Evolutionary conservation across 2,113 vertebrate genomes (phyloP), one percentile per base, ranked within the genome.

Genomic region (Pteronura brasiliensis): DNA sequence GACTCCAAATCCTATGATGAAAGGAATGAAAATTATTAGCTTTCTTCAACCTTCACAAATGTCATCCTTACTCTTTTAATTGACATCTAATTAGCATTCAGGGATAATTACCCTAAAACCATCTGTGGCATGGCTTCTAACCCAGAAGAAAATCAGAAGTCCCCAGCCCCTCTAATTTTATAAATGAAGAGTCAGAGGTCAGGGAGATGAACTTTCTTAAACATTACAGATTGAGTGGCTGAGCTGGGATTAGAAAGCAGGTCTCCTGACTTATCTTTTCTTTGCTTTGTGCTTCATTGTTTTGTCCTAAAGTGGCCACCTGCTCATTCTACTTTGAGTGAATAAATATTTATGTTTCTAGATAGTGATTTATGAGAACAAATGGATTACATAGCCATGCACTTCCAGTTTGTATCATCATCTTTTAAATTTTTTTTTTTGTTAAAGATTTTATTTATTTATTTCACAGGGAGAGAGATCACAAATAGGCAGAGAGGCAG

Each of bases 371-470:
- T 67, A 42, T 91, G 52, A 95, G 36, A 85, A 76, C 42, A 65
- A 91, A 80, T 25, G n/a, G 47, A 89, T 92, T 90, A 23, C 8
- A 3, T 87, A n/a, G 34, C 65, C 57, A 27, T n/a, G 80, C 13
- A 39, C 47, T 77, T 87, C 23, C 67, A 72, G 12, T 93, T 67
- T 69, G 25, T 21, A 20, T 67, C 65, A 18, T 83, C 17, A 83
- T 74, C 52, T 96, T 88, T 90, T 77, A 74, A 69, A 88, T 34
- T 87, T 59, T 82, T 79, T n/a, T n/a, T n/a, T n/a, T n/a, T n/a
- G n/a, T n/a, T n/a, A n/a, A n/a, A n/a, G n/a, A n/a, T n/a, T n/a
- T n/a, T n/a, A n/a, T n/a, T n/a, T n/a, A n/a, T n/a, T n/a, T n/a
- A n/a, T n/a, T n/a, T n/a, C n/a, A n/a, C n/a, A n/a, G n/a, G n/a